Evolutionary conservation across 2,113 vertebrate genomes (phyloP), one percentile per base, ranked within the genome.

Genomic region (Gymnarchus niloticus): DNA sequence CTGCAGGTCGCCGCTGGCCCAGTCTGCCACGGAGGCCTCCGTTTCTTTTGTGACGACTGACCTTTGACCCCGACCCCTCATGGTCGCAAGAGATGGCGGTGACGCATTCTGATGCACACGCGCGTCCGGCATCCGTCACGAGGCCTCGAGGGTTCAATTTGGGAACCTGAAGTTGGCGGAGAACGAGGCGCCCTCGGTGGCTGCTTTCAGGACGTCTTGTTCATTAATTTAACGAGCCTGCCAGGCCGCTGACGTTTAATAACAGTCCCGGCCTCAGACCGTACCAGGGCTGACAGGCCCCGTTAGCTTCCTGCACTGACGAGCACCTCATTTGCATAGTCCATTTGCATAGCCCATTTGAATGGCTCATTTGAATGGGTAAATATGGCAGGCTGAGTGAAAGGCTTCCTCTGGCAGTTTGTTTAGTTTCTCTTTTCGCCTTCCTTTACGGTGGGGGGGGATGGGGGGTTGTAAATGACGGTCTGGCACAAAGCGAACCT

Each of bases 1-100:
- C 95, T 93, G 92, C 92, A 92, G 95, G 95, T 96, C 94, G 94
- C 95, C 97, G 97, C 96, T 96, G 96, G 96, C 95, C 49, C 49
- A 7, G 76, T 37, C 41, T 21, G 17, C 8, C 9, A 23, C 3
- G 51, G 28, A n/a, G 14, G 28, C 28, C 25, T 17, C 19, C 4
- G 7, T 52, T n/a, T 28, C 80, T 48, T 81, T 8, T 33, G 6
- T 33, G 80, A 52, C 80, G 48, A n/a, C 12, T 52, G 80, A 7
- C 80, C 23, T 33, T 48, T 82, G n/a, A 46, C 49, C 49, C 25
- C n/a, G 48, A 23, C 33, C 19, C 51, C 33, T 14, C 12, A 17
- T 6, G 3, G n/a, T n/a, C n/a, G n/a, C n/a, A n/a, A n/a, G 5
- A 48, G 4, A 88, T 69, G 87, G 86, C 85, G 10, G 52, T 54